Percentiles rank a stretch among this genome's conserved stretches.
These are phyloP conservation scores for Melanocharis versteri DNA, from an alignment of 2,113 vertebrate species.

Conservation along the genomic window DNA sequence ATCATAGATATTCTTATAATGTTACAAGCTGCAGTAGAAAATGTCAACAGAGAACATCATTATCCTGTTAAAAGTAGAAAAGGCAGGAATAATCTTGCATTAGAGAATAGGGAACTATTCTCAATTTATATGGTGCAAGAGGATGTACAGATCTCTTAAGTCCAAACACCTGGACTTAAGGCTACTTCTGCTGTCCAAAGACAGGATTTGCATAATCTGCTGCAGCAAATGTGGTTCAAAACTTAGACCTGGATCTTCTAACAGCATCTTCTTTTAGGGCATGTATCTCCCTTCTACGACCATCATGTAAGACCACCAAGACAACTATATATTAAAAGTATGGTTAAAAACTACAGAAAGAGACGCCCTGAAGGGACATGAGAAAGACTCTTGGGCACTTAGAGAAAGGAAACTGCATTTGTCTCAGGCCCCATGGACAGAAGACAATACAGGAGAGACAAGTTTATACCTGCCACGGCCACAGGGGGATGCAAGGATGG, in stretches of 20 bases:
- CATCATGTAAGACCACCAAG: rapidly evolving
- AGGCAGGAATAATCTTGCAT: neutral
- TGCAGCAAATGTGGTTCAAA: neutral
- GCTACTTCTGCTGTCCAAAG: neutral
- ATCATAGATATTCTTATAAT: neutral
- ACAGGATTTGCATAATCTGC: neutral
- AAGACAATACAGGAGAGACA: neutral
- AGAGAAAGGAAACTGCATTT: neutral
- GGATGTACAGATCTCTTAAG: neutral
- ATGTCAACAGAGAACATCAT: neutral
- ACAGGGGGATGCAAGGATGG: neutral
- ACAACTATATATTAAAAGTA: neutral
- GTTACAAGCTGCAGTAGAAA: neutral
- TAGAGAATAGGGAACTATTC: neutral
- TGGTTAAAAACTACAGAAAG: neutral
- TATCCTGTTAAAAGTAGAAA: neutral
- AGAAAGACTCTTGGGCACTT: neutral
- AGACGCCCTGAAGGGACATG: neutral
- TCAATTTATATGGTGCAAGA: neutral
- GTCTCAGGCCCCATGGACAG: rapidly evolving
- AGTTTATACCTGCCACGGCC: neutral
- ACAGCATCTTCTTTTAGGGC: neutral
- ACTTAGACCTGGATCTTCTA: neutral
- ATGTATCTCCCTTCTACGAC: neutral
- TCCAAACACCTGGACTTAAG: neutral